Evolutionary conservation across 2,113 vertebrate species (phyloP), one percentile per base, ranked within the genome.

Genomic region (Archocentrus centrarchus): DNA sequence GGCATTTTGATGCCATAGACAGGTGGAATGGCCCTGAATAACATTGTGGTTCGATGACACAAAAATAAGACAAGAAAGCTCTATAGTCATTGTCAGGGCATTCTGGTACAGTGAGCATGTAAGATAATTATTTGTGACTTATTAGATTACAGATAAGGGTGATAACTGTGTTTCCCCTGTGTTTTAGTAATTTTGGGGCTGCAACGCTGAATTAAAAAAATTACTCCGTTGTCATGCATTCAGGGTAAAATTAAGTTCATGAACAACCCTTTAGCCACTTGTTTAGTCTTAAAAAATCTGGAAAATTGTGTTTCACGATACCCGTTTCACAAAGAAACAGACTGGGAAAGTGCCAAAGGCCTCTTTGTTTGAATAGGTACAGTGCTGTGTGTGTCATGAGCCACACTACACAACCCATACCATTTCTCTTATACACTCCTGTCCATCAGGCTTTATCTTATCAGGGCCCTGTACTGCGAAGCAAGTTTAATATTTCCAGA

Each of bases 221-320:
- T 39, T 15, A 70, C 55, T 64, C 27, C 20, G 17, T 63, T 75
- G 44, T 57, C 30, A 27, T 22, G 30, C 59, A 63, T 64, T 68
- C 58, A 80, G 90, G 92, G 91, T 89, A 86, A 93, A 93, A 86
- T 58, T 18, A 66, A 92, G 92, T 94, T 94, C 75, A 93, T 22
- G 30, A 11, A 64, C 11, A 78, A 20, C 11, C 76, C 24, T 32
- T 73, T 73, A 78, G 22, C 35, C 13, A 27, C 14, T 60, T 68
- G 13, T 50, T 50, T 59, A 78, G 59, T 68, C 15, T 60, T 68
- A 39, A 68, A 68, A 53, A 76, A 55, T 32, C 35, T 32, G 44
- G 30, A 73, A 5, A 53, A 68, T 30, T 8, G 47, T 20, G 3
- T 73, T 55, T 35, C 10, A 55, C 55, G 18, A 17, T 30, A 55